Percentiles rank a stretch among this genome's conserved stretches.
Conservation (phyloP, 1,140 invertebrate species). For the Oncopeltus fasciatus region DNA sequence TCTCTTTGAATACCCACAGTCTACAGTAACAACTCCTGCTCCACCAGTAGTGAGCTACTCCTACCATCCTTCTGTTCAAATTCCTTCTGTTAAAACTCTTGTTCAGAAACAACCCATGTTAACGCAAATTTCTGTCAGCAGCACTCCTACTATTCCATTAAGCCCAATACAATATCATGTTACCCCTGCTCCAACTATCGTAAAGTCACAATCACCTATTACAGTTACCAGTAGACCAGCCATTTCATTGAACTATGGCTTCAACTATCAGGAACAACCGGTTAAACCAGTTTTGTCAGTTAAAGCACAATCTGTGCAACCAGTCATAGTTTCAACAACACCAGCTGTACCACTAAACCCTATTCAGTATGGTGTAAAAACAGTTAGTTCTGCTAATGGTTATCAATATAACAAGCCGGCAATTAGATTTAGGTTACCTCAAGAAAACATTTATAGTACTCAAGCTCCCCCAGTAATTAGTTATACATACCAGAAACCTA, state of each 20-base stretch:
- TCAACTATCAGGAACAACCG: background rate
- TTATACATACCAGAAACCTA: conserved; percentile 13
- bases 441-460: background rate
- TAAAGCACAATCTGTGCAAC: background rate
- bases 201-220: background rate
- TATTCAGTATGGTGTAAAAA: conserved; percentile 21
- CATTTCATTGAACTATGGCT: background rate
- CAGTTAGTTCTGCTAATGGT: background rate
- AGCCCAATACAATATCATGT: conserved; percentile 20
- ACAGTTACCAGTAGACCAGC: background rate
- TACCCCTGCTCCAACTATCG: background rate
- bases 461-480: conserved; percentile 10
- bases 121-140: conserved; percentile 13
- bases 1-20: background rate
- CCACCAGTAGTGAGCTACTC: conserved; percentile 16
- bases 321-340: conserved; percentile 8
- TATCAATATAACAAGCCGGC: background rate
- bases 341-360: conserved; percentile 25
- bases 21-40: conserved; percentile 8
- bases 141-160: conserved; percentile 18
- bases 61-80: conserved; percentile 16
- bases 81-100: conserved; percentile 9
- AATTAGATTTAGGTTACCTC: background rate
- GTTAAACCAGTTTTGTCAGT: no score
- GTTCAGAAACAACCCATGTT: background rate